A percentile compares a stretch with the other conserved stretches of the same genome.
Conservation (phyloP, 2,113 vertebrate species). For the Indri indri region DNA sequence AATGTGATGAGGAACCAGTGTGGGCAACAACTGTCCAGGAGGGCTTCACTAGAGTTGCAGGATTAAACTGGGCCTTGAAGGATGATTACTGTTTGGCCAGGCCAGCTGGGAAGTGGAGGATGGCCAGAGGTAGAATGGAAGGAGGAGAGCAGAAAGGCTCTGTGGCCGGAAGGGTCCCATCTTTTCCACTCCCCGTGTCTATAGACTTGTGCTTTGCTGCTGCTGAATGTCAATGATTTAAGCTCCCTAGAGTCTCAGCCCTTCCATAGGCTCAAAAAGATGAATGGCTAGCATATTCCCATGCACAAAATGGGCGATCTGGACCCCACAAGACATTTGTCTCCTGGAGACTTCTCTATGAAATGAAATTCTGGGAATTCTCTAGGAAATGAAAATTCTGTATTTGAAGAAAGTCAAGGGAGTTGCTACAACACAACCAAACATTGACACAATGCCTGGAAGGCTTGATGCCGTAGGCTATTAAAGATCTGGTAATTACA, state of each 20-base stretch:
- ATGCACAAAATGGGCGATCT: background rate
- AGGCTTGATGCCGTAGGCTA: background rate
- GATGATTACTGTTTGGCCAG: background rate
- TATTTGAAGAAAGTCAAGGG: slow-evolving; percentile 38
- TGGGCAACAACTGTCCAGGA: background rate
- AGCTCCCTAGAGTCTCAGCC: background rate
- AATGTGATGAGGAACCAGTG: background rate
- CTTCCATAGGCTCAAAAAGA: background rate
- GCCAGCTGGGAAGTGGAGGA: background rate
- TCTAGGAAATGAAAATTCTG: slow-evolving; percentile 12
- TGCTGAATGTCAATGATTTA: background rate
- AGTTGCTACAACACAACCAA: background rate
- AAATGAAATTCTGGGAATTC: background rate
- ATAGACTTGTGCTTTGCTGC: background rate
- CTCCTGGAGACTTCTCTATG: slow-evolving; percentile 14
- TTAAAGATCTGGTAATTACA: background rate
- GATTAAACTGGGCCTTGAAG: background rate
- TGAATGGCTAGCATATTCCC: background rate
- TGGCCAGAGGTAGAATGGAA: background rate
- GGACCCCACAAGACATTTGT: background rate
- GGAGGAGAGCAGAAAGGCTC: background rate
- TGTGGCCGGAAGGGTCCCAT: background rate
- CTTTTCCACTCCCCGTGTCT: background rate
- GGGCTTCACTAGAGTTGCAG: background rate
- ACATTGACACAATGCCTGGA: background rate